Evolutionary conservation across 2,888 invertebrate species (phyloP), one percentile per base, ranked within the genome.

Genomic region (Eudasyphora cyanicolor): DNA sequence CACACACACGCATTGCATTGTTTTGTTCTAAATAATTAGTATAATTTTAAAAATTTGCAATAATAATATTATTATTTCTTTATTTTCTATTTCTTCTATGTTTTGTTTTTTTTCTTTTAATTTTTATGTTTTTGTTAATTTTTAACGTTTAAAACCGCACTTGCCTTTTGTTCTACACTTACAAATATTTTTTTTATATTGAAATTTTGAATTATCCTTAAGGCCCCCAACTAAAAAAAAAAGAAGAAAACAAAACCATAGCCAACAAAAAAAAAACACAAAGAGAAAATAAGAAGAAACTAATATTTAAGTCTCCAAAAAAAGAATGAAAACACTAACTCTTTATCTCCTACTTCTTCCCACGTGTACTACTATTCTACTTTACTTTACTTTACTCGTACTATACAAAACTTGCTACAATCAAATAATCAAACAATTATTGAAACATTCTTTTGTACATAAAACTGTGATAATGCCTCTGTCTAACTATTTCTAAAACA

Each of bases 401-500:
- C n/a, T n/a, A n/a, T 45, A n/a, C 10, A 57, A 57, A n/a, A n/a
- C n/a, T n/a, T n/a, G n/a, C n/a, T n/a, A n/a, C 10, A 24, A 57
- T 21, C 24, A 21, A 10, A 54, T 7, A 54, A 54, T 21, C 10
- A 24, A 19, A 21, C n/a, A 29, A 67, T 27, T 87, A 86, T 86
- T 86, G 81, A 86, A 86, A 78, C 82, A 76, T 83, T 87, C 87
- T 87, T 89, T 86, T 89, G 87, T 88, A 90, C 87, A 89, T 88
- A 88, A 87, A 89, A 89, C 90, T 90, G 90, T 90, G 90, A 90
- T 90, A 90, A 90, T 88, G 88, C 88, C 35, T 57, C 57, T 24
- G n/a, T n/a, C 87, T 82, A 85, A 87, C 70, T 76, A 73, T 83
- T 80, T 80, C 70, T 71, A 75, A 80, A 83, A n/a, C n/a, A n/a